Base-by-base conservation (phyloP, 2,888 invertebrate genomes). In the Acanthococcus lagerstroemiae region DNA sequence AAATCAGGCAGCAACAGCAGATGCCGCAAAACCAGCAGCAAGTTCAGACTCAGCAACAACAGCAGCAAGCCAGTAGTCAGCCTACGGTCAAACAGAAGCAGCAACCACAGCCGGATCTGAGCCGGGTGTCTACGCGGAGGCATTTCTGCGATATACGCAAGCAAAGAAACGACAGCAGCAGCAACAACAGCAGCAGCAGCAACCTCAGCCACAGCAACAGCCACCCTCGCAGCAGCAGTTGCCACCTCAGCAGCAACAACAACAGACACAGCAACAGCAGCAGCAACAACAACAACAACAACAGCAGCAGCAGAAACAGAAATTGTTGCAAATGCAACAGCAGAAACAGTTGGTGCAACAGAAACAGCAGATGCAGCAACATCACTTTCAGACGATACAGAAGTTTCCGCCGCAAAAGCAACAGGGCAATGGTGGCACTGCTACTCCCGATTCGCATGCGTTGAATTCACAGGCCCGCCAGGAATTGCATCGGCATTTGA, bases 241-340 rank as follows among this genome's bases (percentile, higher is more conserved):
- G 57, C 74, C 73, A 69, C 75, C 73, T 65, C 74, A 80, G 19
- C 60, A 73, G 55, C 73, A 74, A 66, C 73, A 74, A 55, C 74
- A 74, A 70, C 75, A 73, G 65, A 74, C 80, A 45, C 65, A 37
- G 37, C 55, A 79, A 70, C 79, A 76, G 68, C 77, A 78, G 71
- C 78, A 80, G 68, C 78, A 78, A 67, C 79, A 30, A 17, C 54
- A 37, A 17, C 55, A 65, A n/a, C 25, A 22, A 17, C 55, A 44
- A 12, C 55, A 54, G 26, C 65, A 55, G 27, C 65, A 70, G 27
- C 72, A 70, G 27, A 70, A 67, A 56, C 71, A 70, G 26, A 70
- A 67, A 56, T 69, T 67, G 17, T 69, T 71, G 7, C 74, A 74
- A 60, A 74, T 73, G 70, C 67, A 61, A 55, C 63, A n/a, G 19